Conservation (phyloP, 2,113 vertebrate genomes). For the Nibea albiflora region DNA sequence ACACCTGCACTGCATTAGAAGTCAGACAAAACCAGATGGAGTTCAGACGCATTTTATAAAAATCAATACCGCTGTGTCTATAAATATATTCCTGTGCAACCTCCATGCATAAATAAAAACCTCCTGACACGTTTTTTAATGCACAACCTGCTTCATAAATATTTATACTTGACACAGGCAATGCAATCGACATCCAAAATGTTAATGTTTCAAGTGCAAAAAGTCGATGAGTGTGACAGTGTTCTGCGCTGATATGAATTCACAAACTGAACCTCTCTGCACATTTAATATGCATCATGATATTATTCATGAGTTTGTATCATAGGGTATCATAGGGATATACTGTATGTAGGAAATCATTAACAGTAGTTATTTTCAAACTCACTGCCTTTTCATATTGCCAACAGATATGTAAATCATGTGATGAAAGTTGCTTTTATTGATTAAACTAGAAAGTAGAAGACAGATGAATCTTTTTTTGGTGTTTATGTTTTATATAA, state of each 20-base stretch:
- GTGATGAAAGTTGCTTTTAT: background rate
- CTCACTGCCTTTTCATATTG: background rate
- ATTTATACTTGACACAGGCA: constrained; percentile 9
- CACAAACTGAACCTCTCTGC: background rate
- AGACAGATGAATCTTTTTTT: background rate
- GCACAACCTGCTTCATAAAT: constrained; percentile 38
- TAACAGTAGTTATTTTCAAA: background rate
- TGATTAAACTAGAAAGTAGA: background rate
- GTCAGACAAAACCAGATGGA: constrained; percentile 10
- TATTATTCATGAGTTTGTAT: background rate
- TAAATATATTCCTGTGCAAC: constrained; percentile 17
- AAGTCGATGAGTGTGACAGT: background rate
- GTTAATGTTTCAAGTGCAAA: background rate
- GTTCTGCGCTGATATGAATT: background rate
- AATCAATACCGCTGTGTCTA: constrained; percentile 17
- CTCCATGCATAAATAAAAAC: constrained; percentile 1
- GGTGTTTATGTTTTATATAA: background rate
- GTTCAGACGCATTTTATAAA: background rate
- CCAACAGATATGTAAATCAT: background rate
- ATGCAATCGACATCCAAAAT: background rate
- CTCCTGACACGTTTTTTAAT: constrained; percentile 12
- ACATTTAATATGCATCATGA: background rate
- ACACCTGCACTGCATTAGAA: constrained; percentile 1
- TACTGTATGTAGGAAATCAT: background rate
- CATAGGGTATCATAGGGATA: background rate